These are phyloP conservation scores for Lypha dubia DNA, from an alignment of 2,888 invertebrate genomes.

Conservation along the genomic window DNA sequence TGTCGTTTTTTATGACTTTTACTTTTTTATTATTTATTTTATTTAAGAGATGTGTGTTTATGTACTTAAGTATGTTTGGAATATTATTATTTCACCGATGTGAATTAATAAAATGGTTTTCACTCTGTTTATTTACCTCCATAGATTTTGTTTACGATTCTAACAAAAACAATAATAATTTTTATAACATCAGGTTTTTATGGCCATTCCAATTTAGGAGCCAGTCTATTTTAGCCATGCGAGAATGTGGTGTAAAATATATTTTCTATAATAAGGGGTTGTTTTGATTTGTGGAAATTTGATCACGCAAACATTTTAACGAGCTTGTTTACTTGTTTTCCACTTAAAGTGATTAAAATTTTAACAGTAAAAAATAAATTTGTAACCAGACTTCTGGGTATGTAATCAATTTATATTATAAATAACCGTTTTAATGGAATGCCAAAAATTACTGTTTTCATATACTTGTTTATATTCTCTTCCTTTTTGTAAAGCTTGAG, in stretches of 20 bases:
- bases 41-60: background rate
- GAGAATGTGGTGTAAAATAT: background rate
- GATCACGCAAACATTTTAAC: constrained; percentile 30
- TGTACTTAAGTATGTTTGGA: background rate
- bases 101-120: constrained; percentile 34
- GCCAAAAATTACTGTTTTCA: too few species aligned
- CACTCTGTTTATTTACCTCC: constrained; percentile 17
- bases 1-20: constrained; percentile 33
- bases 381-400: background rate
- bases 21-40: constrained; percentile 34
- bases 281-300: constrained; percentile 18
- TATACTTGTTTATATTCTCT: too few species aligned
- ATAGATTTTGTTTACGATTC: constrained; percentile 43
- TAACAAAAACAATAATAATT: constrained; percentile 44
- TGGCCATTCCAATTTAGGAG: constrained; percentile 11
- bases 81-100: constrained; percentile 12
- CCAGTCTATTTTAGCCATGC: background rate
- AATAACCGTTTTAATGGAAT: too few species aligned
- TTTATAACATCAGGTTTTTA: constrained; percentile 59
- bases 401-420: background rate
- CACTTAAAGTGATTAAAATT: constrained; percentile 33
- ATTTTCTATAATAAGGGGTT: constrained; percentile 6
- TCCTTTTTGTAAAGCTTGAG: too few species aligned
- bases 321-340: constrained; percentile 29
- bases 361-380: background rate